Conservation (phyloP, 2,888 invertebrate genomes). For the Drosophila eohydei region DNA sequence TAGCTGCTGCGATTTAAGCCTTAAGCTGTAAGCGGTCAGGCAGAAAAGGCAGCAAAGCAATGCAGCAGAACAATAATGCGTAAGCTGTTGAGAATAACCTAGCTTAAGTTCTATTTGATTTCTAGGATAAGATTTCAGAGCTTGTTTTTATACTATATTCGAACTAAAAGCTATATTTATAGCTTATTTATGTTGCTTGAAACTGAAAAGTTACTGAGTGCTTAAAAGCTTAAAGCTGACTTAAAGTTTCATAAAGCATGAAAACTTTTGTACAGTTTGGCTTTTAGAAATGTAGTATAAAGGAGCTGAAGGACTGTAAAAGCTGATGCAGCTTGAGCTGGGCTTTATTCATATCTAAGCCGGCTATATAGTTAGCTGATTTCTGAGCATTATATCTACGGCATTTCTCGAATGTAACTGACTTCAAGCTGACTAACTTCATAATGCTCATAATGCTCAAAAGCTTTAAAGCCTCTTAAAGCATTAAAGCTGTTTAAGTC, state of each 20-base stretch:
- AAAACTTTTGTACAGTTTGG: neutral
- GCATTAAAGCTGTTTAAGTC: too few species aligned
- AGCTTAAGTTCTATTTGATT: neutral
- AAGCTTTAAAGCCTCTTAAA: too few species aligned
- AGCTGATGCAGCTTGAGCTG: neutral
- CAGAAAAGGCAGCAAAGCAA: neutral
- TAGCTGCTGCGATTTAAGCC: conserved; percentile 1
- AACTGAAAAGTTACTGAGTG: neutral
- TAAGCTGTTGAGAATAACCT: neutral
- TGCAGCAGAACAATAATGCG: neutral
- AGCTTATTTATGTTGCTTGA: neutral
- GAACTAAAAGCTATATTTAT: neutral
- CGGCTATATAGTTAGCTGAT: too few species aligned
- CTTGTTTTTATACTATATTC: neutral
- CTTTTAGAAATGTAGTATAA: neutral
- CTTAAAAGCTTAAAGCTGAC: neutral
- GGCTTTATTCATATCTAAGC: neutral
- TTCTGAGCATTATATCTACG: too few species aligned
- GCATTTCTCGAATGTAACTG: too few species aligned
- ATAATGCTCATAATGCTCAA: too few species aligned
- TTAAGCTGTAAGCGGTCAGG: neutral
- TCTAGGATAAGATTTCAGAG: neutral
- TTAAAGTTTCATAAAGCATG: neutral
- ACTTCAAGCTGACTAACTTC: too few species aligned
- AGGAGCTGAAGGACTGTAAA: neutral